Evolutionary conservation across 2,113 vertebrate species (phyloP).

Genomic region (Centropus unirufus): DNA sequence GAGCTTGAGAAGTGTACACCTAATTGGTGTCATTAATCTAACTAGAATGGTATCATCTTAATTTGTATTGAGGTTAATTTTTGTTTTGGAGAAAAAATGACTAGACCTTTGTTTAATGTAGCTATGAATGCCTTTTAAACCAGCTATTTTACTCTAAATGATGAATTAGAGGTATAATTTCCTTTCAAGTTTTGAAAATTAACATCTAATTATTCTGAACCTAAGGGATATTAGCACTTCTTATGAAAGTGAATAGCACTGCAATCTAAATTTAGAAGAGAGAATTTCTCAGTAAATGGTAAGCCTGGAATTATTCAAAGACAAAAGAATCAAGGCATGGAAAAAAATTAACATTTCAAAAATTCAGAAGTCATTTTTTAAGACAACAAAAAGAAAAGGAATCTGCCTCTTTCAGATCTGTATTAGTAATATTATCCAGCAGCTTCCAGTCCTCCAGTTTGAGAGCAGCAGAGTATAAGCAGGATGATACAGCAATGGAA

Average conservation of each 20-base stretch:
- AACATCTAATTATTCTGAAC: constrained; percentile 41
- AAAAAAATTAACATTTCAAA: background rate
- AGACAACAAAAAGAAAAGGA: background rate
- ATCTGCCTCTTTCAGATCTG: background rate
- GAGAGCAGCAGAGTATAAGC: background rate
- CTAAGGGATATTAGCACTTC: background rate
- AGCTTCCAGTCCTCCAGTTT: background rate
- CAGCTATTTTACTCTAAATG: background rate
- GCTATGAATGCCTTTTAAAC: background rate
- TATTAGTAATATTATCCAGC: background rate
- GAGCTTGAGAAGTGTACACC: background rate
- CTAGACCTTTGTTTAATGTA: background rate
- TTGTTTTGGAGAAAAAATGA: background rate
- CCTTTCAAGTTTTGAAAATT: constrained; percentile 40
- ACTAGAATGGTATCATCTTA: background rate
- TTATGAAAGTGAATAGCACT: background rate
- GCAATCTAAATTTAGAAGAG: background rate
- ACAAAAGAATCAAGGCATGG: background rate
- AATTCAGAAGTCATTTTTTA: background rate
- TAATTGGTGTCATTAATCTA: constrained; percentile 8
- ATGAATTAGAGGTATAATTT: constrained; percentile 14
- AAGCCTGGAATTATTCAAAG: background rate
- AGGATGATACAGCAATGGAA: background rate
- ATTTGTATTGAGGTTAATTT: constrained; percentile 1
- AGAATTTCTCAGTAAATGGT: background rate